A percentile compares a stretch with the other conserved stretches of the same genome.
Evolutionary conservation across 2,888 invertebrate species (phyloP).

Genomic region (Nipponacmea schrenckii): DNA sequence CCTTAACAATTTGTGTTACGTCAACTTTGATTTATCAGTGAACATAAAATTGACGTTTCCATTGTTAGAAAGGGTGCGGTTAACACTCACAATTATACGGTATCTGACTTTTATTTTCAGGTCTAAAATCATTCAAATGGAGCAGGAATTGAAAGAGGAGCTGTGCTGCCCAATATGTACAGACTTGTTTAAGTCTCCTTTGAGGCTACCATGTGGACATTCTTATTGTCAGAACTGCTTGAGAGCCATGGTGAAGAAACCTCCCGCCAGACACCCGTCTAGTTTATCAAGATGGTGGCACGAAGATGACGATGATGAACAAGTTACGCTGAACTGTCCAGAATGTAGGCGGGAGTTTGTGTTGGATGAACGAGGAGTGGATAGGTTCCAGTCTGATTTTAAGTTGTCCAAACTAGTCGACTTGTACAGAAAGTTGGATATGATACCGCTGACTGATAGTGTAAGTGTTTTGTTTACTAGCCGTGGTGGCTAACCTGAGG

Average conservation of each 20-base stretch:
- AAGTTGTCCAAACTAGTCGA: constrained; percentile 28
- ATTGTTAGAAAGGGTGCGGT: no score
- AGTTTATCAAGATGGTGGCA: background rate
- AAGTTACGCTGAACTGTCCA: constrained; percentile 25
- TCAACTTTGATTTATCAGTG: no score
- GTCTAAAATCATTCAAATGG: constrained; percentile 18
- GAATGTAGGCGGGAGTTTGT: constrained; percentile 26
- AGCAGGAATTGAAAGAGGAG: constrained; percentile 31
- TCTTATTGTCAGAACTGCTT: constrained; percentile 37
- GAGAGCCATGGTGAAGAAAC: constrained; percentile 11
- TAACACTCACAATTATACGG: no score
- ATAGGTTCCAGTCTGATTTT: constrained; percentile 28
- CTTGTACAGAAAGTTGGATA: constrained; percentile 18
- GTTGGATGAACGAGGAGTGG: constrained; percentile 20
- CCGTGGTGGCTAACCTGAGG: no score
- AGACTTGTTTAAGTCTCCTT: constrained; percentile 36
- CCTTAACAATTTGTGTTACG: no score
- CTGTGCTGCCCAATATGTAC: constrained; percentile 39
- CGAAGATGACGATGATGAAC: constrained; percentile 22
- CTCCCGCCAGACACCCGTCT: background rate
- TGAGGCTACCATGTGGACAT: constrained; percentile 37
- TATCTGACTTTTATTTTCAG: no score
- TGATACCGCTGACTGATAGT: background rate
- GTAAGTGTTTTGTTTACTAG: background rate
- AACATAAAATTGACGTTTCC: no score